These are phyloP conservation scores for Dasyornis broadbenti DNA, from an alignment of 2,113 vertebrate species.

Conservation along the genomic window DNA sequence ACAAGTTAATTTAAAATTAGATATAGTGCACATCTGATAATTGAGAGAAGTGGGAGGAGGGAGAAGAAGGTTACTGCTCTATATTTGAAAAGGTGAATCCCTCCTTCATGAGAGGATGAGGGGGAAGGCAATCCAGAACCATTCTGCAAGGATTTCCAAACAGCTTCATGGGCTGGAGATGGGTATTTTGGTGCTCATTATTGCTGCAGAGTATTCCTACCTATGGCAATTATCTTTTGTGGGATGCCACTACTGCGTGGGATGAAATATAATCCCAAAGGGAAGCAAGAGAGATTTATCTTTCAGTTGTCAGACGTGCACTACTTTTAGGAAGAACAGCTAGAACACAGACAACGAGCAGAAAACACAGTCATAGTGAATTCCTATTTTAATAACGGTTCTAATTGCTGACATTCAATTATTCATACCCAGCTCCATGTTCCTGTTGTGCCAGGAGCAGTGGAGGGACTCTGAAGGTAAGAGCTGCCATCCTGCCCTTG, in stretches of 20 bases:
- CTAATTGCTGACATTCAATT: not conserved
- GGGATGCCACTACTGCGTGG: not conserved
- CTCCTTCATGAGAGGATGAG: slow-evolving; percentile 27
- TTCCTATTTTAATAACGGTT: not conserved
- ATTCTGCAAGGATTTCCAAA: not conserved
- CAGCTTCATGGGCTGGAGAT: not conserved
- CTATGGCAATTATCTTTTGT: not conserved
- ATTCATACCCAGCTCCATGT: not conserved
- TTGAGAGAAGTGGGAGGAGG: slow-evolving; percentile 33
- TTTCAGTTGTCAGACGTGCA: not conserved
- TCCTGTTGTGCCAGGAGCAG: not conserved
- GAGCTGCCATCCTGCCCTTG: not conserved
- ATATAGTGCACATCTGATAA: slow-evolving; percentile 53
- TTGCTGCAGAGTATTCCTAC: not conserved
- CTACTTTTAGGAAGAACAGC: not conserved
- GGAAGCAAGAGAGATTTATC: not conserved
- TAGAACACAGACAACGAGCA: not conserved
- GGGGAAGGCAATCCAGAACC: not conserved
- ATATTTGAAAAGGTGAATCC: slow-evolving; percentile 65
- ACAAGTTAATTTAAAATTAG: slow-evolving; percentile 66
- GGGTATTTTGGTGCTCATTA: not conserved
- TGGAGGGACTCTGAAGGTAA: not conserved
- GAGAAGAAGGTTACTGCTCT: slow-evolving; percentile 47
- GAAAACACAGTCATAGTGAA: not conserved
- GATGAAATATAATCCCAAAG: not conserved